Conservation (phyloP, 2,888 invertebrate species). For the Oxyteleia sp. region DNA sequence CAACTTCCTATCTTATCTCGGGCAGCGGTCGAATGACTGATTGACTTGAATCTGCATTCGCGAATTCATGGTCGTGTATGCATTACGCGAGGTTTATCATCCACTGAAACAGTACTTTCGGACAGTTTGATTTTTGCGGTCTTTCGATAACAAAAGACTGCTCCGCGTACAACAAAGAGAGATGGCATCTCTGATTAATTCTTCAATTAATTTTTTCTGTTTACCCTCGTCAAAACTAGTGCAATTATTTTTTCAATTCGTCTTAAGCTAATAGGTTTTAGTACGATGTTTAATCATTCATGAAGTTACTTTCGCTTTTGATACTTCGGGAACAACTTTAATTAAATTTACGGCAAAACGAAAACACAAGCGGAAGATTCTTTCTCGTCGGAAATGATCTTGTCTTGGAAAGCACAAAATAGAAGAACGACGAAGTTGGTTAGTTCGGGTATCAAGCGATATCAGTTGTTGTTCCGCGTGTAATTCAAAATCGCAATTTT, state of each 20-base stretch:
- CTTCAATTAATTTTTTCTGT: background rate
- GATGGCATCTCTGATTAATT: background rate
- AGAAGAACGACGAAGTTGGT: conserved; percentile 6
- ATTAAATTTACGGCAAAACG: conserved; percentile 39
- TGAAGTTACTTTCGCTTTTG: conserved; percentile 31
- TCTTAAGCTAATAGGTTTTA: conserved; percentile 18
- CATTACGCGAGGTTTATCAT: conserved; percentile 15
- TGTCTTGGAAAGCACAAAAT: conserved; percentile 19
- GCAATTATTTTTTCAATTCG: conserved; percentile 25
- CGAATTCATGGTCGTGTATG: conserved; percentile 17
- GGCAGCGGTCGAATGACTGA: conserved; percentile 70
- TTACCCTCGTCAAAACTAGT: background rate
- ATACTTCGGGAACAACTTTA: conserved; percentile 29
- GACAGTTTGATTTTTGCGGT: background rate
- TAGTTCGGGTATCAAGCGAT: conserved; percentile 1
- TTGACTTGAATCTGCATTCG: conserved; percentile 70
- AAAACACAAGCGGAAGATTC: conserved; percentile 11
- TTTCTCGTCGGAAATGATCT: conserved; percentile 29
- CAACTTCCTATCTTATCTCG: conserved; percentile 56
- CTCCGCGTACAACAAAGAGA: background rate
- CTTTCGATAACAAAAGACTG: background rate
- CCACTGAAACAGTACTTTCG: conserved; percentile 16
- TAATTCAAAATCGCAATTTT: conserved; percentile 14
- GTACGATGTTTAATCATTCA: conserved; percentile 26
- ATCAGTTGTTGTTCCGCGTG: conserved; percentile 2